phyloP scores from a whole-genome alignment of 2,797 vertebrate genomes.

The Anomalospiza imberbis region DNA sequence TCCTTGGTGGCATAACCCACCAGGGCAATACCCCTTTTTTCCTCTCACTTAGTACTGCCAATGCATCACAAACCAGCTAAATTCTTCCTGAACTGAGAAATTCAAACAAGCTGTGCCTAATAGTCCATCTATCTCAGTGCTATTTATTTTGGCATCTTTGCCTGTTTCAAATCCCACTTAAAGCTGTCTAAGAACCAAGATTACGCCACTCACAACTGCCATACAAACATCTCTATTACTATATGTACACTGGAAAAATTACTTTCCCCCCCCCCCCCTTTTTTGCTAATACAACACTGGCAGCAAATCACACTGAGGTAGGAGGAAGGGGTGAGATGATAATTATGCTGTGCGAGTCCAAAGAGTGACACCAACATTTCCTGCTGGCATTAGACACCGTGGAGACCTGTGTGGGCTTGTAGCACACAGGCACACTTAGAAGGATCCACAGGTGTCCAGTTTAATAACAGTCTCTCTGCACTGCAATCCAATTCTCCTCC shows the following conservation, averaged over 20 bases:
- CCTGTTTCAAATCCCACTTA: slow-evolving; percentile 17
- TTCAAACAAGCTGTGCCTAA: slow-evolving; percentile 18
- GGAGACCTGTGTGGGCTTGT: slow-evolving; percentile 38
- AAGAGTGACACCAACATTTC: background rate
- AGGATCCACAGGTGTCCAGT: background rate
- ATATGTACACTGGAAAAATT: background rate
- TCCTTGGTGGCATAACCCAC: background rate
- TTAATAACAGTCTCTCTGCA: background rate
- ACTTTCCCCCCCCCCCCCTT: background rate
- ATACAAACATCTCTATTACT: background rate
- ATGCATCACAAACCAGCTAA: background rate
- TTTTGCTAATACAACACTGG: background rate
- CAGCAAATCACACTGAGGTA: background rate
- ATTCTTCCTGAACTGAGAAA: background rate
- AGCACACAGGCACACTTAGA: background rate
- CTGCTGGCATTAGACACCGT: background rate
- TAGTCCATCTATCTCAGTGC: background rate
- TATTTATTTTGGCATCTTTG: slow-evolving; percentile 47
- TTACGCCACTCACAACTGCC: slow-evolving; percentile 9
- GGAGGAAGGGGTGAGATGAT: background rate
- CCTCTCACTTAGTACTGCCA: background rate
- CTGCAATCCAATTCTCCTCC: background rate
- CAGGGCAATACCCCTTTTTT: background rate
- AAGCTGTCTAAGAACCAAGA: slow-evolving; percentile 13
- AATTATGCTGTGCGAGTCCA: slow-evolving; percentile 4